Conservation (phyloP, 2,797 vertebrate species). For the Mus spretus region DNA sequence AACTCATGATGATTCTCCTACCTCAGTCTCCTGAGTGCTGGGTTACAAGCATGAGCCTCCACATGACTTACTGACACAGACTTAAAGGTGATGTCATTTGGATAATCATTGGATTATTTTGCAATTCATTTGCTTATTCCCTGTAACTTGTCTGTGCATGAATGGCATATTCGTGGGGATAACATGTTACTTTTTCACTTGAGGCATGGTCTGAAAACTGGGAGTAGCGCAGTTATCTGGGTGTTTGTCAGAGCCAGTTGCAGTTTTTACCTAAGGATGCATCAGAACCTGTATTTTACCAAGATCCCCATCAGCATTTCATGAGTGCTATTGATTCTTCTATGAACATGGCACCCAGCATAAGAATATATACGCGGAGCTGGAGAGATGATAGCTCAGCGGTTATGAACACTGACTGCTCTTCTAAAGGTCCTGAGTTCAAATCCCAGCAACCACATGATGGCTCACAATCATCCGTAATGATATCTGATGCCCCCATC, state of each 20-base stretch:
- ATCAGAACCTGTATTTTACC: conserved; percentile 33
- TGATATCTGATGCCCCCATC: too few species aligned
- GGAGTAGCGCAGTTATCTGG: not conserved
- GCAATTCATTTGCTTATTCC: conserved; percentile 59
- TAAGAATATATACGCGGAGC: conserved; percentile 22
- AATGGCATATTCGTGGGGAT: conserved; percentile 33
- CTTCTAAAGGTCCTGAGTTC: too few species aligned
- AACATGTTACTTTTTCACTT: conserved; percentile 48
- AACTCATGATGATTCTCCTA: too few species aligned
- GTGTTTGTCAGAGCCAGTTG: conserved; percentile 16
- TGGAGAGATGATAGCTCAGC: too few species aligned
- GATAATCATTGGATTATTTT: not conserved
- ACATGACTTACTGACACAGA: not conserved
- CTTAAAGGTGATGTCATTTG: not conserved
- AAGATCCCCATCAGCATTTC: conserved; percentile 41
- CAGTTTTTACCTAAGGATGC: not conserved
- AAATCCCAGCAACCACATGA: too few species aligned
- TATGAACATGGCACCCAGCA: not conserved
- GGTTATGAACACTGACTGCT: too few species aligned
- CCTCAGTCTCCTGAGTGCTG: too few species aligned
- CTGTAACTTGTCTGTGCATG: conserved; percentile 5
- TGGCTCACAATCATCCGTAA: too few species aligned
- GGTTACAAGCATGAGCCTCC: not conserved
- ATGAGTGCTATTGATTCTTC: conserved; percentile 37
- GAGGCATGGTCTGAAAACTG: conserved; percentile 26